Conservation (phyloP, 2,113 vertebrate species). For the Erpornis zantholeuca region DNA sequence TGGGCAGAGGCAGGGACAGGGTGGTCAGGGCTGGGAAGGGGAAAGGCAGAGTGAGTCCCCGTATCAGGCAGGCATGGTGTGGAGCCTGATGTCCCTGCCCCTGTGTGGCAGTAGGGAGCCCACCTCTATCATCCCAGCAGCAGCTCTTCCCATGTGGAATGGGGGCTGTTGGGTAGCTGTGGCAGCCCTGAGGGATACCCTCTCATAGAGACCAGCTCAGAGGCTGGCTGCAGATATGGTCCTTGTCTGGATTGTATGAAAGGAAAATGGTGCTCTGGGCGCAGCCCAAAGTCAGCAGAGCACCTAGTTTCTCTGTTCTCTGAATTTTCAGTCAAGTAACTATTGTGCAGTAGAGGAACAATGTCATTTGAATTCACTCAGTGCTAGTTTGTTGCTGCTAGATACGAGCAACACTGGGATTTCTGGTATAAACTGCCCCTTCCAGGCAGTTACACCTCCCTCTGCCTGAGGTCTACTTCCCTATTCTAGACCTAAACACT, state of each 20-base stretch:
- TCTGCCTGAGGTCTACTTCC: background rate
- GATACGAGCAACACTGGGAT: background rate
- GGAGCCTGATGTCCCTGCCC: background rate
- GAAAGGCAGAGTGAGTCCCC: background rate
- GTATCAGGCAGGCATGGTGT: rapidly evolving
- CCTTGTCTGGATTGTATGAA: background rate
- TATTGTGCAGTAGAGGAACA: background rate
- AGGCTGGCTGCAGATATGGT: background rate
- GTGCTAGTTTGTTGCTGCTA: background rate
- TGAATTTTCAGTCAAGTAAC: background rate
- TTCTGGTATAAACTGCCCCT: background rate
- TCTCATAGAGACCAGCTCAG: background rate
- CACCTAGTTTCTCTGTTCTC: background rate
- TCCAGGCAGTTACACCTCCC: background rate
- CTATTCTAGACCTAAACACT: background rate
- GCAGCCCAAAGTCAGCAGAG: background rate
- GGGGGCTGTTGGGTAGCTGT: background rate
- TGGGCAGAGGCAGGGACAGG: background rate
- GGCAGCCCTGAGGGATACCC: background rate
- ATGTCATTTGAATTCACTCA: background rate
- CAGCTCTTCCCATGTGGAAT: background rate
- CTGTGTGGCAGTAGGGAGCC: background rate
- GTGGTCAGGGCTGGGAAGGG: background rate
- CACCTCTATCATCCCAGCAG: background rate
- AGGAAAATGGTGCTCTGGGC: background rate